Percentiles rank a stretch among this genome's conserved stretches.
Conservation (phyloP, 1,140 invertebrate species). For the Physella acuta region DNA sequence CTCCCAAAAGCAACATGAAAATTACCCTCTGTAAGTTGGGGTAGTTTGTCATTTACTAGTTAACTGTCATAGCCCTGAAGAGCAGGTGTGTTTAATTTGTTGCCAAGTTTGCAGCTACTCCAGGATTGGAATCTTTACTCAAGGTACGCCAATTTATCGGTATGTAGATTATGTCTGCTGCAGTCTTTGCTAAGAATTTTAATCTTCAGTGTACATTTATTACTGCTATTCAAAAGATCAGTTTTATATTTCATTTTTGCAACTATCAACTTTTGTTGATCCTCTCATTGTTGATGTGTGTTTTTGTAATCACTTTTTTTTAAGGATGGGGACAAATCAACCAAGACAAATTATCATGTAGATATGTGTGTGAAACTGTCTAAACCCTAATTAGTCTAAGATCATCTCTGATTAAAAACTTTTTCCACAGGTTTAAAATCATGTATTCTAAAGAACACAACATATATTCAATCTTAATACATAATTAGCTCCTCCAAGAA, state of each 20-base stretch:
- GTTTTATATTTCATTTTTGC: too few species aligned
- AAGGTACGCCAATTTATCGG: conserved; percentile 24
- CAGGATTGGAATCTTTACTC: conserved; percentile 8
- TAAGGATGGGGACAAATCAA: too few species aligned
- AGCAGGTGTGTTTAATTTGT: conserved; percentile 24
- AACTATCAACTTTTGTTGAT: too few species aligned
- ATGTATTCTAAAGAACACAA: too few species aligned
- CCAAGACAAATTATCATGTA: too few species aligned
- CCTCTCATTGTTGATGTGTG: background rate
- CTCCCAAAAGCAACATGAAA: too few species aligned
- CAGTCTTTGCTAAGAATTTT: background rate
- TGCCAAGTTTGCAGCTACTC: conserved; percentile 23
- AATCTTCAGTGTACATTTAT: background rate
- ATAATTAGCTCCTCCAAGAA: too few species aligned
- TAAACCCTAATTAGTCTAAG: too few species aligned
- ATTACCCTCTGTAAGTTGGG: conserved; percentile 26
- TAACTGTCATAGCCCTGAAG: conserved; percentile 12
- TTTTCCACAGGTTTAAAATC: too few species aligned
- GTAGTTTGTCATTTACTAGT: conserved; percentile 21
- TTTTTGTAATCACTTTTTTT: background rate
- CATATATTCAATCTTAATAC: too few species aligned
- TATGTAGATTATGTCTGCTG: conserved; percentile 27
- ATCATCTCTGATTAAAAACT: too few species aligned
- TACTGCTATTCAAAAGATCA: background rate
- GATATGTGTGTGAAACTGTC: too few species aligned